Conservation (phyloP, 30 jellyfish, hydroid and myxozoan genomes). For the Hydractinia echinata region DNA sequence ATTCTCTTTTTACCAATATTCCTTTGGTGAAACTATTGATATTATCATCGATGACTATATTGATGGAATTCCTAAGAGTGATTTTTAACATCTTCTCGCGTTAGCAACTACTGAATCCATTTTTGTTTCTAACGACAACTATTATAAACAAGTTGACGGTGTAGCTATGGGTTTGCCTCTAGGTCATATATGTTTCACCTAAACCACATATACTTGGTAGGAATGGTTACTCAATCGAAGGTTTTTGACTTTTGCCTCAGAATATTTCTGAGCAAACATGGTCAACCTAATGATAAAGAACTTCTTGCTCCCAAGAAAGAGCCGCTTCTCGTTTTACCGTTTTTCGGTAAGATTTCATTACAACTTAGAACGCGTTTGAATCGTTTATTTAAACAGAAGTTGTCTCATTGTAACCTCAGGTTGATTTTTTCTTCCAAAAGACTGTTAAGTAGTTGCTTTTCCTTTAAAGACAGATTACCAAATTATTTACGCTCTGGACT, state of each 20-base stretch:
- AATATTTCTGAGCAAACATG: not conserved
- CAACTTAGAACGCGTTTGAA: not conserved
- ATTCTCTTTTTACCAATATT: too few relatives aligned
- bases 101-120: too few relatives aligned
- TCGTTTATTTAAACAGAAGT: not conserved
- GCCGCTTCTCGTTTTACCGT: not conserved
- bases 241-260: not conserved
- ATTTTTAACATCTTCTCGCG: too few relatives aligned
- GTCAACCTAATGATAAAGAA: not conserved
- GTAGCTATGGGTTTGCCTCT: too few relatives aligned
- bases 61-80: too few relatives aligned
- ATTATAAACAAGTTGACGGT: too few relatives aligned
- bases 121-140: too few relatives aligned
- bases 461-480: slow-evolving; percentile 27
- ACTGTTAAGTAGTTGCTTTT: slow-evolving; percentile 7
- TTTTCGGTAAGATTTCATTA: not conserved
- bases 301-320: not conserved
- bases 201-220: too few relatives aligned
- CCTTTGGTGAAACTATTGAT: too few relatives aligned
- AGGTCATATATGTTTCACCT: too few relatives aligned
- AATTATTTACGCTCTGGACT: slow-evolving; percentile 14
- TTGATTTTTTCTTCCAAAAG: slow-evolving; percentile 22
- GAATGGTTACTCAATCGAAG: not conserved
- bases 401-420: slow-evolving; percentile 16
- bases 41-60: too few relatives aligned